These are phyloP conservation scores for Epirrhoe alternata DNA, from an alignment of 2,888 invertebrate species.

Conservation along the genomic window DNA sequence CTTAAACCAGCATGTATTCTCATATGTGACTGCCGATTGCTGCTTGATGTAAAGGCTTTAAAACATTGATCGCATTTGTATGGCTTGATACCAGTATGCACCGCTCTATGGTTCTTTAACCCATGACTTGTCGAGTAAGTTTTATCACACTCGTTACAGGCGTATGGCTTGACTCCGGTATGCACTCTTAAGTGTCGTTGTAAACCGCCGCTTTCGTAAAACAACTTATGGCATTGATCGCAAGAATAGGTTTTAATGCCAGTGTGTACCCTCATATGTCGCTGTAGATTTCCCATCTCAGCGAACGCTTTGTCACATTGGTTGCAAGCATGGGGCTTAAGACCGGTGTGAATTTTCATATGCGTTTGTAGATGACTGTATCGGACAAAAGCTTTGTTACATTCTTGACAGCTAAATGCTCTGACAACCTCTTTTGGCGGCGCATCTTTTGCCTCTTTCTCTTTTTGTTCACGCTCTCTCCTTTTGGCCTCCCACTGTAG, in stretches of 20 bases:
- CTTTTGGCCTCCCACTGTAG: conserved; percentile 1
- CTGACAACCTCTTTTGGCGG: not conserved
- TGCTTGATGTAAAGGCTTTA: conserved; percentile 9
- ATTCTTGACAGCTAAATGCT: conserved; percentile 5
- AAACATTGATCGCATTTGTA: conserved; percentile 11
- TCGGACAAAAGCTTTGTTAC: conserved; percentile 9
- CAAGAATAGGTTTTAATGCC: conserved; percentile 14
- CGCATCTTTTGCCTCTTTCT: not conserved
- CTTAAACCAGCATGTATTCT: conserved; percentile 15
- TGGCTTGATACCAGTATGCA: conserved; percentile 9
- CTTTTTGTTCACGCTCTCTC: conserved; percentile 2
- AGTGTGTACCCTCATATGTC: conserved; percentile 14
- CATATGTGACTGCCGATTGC: conserved; percentile 15
- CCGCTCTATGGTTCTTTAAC: conserved; percentile 8
- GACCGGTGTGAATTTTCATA: conserved; percentile 13
- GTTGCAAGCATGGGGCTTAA: conserved; percentile 16
- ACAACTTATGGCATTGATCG: conserved; percentile 4
- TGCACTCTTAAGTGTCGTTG: conserved; percentile 19
- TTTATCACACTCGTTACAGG: conserved; percentile 11
- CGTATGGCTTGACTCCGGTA: conserved; percentile 10
- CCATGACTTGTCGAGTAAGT: conserved; percentile 20
- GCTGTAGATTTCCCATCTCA: conserved; percentile 7
- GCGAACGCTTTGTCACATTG: conserved; percentile 17
- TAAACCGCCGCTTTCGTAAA: conserved; percentile 17
- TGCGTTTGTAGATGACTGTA: conserved; percentile 16